Base-by-base conservation (phyloP, 2,888 invertebrate species). In the Eurytoma adleriae region DNA sequence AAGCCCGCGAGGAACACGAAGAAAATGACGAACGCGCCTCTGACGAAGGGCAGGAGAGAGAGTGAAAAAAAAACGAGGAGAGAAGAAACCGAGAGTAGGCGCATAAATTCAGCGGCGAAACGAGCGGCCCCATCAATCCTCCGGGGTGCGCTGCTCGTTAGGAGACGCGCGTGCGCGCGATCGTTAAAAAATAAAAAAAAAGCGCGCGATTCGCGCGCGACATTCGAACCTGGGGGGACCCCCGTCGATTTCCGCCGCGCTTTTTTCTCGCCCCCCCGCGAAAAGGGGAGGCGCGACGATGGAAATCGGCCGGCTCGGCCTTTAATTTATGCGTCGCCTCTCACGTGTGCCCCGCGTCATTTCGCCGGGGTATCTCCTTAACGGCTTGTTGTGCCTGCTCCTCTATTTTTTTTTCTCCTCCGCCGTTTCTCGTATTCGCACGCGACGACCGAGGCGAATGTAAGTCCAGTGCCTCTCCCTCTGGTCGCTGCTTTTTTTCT, bases 91-190 rank as follows among this genome's bases (percentile, higher is more conserved):
- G 64, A 73, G 64, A 59, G 77, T 75, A 48, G 24, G 73, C 84
- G 82, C 70, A 79, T 74, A 79, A 83, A 83, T 84, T 84, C 72
- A 74, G 66, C 66, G 52, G 66, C 40, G 56, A 68, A 68, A 30
- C 67, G 62, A 14, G 84, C 87, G 87, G 85, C 80, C 85, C 85
- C 90, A 90, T 90, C 90, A 89, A 90, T 90, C 40, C 90, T 90
- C 88, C 64, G 64, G 40, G 30, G 82, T 40, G 48, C 52, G 56
- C 85, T 86, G 85, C 90, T 89, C 90, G 89, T 90, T 90, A 90
- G 89, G 89, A 88, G 86, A 86, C 52, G 40, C 57, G 20, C 71
- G 40, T 50, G 40, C 20, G 16, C 10, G 40, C 54, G 27, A 50
- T n/a, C 16, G 30, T 24, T 30, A 10, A 12, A 50, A 14, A 56